phyloP scores from a whole-genome alignment of 2,888 invertebrate genomes.

The Trachelus troglodyta region DNA sequence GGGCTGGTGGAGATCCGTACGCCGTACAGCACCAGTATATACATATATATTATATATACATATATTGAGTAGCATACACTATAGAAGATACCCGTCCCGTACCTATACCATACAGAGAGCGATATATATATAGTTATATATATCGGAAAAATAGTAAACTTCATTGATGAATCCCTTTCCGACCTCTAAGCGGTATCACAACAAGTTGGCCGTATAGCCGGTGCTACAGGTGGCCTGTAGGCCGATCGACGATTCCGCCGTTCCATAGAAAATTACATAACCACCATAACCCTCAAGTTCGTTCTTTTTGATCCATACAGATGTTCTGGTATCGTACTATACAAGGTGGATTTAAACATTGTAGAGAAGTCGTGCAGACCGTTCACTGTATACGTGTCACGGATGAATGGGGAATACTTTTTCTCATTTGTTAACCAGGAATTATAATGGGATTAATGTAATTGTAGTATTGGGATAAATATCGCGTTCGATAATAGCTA shows the following conservation, averaged over 20 bases:
- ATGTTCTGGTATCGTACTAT: too few species aligned
- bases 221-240: slow-evolving; percentile 48
- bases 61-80: slow-evolving; percentile 25
- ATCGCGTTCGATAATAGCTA: too few species aligned
- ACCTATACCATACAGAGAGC: not conserved
- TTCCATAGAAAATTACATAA: too few species aligned
- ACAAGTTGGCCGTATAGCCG: slow-evolving; percentile 43
- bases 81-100: slow-evolving; percentile 37
- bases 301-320: too few species aligned
- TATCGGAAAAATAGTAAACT: slow-evolving; percentile 47
- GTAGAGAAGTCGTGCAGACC: too few species aligned
- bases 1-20: slow-evolving; percentile 24
- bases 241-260: slow-evolving; percentile 22
- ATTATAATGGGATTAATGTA: too few species aligned
- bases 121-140: not conserved
- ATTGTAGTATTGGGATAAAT: too few species aligned
- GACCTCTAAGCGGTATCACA: slow-evolving; percentile 47
- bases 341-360: too few species aligned
- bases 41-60: not conserved
- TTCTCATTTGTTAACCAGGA: too few species aligned
- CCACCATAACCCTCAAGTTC: too few species aligned
- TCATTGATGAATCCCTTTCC: slow-evolving; percentile 49
- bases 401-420: too few species aligned
- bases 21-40: not conserved
- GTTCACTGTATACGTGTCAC: too few species aligned